A percentile compares a stretch with the other conserved stretches of the same genome.
These are phyloP conservation scores for Micromesistius poutassou DNA, from an alignment of 2,797 vertebrate species.

Conservation along the genomic window DNA sequence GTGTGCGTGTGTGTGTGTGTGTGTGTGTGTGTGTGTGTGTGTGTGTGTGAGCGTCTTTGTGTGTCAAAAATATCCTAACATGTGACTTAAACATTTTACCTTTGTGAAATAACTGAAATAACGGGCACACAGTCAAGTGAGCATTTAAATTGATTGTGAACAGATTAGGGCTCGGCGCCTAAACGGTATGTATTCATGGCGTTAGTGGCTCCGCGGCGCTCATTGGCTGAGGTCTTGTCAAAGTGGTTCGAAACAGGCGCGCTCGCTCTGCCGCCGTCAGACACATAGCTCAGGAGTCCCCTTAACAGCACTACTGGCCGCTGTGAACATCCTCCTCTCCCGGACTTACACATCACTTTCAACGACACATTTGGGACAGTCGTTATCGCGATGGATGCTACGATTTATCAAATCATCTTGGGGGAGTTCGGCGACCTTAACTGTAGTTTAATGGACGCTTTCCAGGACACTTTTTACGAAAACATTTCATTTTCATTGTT, in stretches of 20 bases:
- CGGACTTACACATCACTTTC: neutral
- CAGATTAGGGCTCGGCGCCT: neutral
- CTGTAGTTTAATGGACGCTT: constrained; percentile 84
- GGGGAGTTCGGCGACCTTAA: constrained; percentile 87
- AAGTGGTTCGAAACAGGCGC: neutral
- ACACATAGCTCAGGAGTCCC: too few relatives aligned
- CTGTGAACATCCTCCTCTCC: neutral
- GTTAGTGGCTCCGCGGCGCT: neutral
- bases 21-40: neutral
- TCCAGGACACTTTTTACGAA: constrained; percentile 79
- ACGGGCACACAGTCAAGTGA: too few relatives aligned
- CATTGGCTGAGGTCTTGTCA: neutral
- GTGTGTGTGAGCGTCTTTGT: neutral
- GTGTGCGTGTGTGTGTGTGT: neutral
- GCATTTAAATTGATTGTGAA: neutral
- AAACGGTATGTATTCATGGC: too few relatives aligned
- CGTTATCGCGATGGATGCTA: constrained; percentile 74
- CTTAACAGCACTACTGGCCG: neutral
- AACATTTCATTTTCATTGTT: constrained; percentile 76
- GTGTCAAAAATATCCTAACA: neutral
- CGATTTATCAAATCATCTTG: constrained; percentile 77
- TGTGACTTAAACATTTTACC: neutral
- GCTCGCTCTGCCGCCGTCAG: neutral
- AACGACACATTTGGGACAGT: neutral
- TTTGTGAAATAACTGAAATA: too few relatives aligned